phyloP scores from a whole-genome alignment of 2,113 vertebrate genomes.

The Heptranchias perlo region DNA sequence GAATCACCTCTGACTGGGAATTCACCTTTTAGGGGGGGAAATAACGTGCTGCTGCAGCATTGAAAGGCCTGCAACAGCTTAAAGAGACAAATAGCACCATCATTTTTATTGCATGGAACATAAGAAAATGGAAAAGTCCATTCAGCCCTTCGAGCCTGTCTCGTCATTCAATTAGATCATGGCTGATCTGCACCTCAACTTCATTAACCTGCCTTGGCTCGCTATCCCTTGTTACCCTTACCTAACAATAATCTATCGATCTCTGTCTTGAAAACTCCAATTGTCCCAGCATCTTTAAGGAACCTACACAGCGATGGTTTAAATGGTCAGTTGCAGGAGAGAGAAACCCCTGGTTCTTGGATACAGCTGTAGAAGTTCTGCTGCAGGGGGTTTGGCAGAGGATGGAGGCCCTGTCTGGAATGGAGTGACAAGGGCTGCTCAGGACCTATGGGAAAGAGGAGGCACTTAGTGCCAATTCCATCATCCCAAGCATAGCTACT shows the following conservation, averaged over 20 bases:
- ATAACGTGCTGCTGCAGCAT: not conserved
- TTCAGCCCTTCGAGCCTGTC: not conserved
- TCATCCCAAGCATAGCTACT: not conserved
- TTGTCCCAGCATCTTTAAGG: not conserved
- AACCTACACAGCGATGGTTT: not conserved
- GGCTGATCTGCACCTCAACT: not conserved
- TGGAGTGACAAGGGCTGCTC: not conserved
- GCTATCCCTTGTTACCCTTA: not conserved
- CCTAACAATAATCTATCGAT: not conserved
- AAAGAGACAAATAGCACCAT: not conserved
- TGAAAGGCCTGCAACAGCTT: too few species aligned
- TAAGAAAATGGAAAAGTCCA: not conserved
- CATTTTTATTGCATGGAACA: not conserved
- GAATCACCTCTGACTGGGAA: not conserved
- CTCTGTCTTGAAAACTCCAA: not conserved
- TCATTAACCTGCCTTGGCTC: not conserved
- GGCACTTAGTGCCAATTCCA: not conserved
- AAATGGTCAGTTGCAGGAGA: not conserved
- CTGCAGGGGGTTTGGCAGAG: not conserved
- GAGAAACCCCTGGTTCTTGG: not conserved
- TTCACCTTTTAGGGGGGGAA: not conserved
- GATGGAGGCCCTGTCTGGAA: not conserved
- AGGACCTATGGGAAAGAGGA: not conserved
- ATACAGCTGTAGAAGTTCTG: not conserved
- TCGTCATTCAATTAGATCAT: not conserved